Evolutionary conservation across 1,140 invertebrate genomes (phyloP).

Genomic region (Hycleus phaleratus): DNA sequence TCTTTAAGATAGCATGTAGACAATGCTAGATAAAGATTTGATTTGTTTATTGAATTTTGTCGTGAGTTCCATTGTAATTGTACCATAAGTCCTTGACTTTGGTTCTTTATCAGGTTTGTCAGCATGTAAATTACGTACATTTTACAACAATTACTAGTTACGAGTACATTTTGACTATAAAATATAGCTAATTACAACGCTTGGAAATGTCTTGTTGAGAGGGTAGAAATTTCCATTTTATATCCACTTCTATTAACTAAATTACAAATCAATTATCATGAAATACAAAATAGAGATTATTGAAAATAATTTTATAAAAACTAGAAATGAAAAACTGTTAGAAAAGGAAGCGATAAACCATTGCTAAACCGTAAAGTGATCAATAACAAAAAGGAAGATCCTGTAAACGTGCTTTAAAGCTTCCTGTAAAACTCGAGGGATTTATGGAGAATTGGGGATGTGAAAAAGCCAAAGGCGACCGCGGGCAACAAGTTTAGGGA

Average conservation of each 20-base stretch:
- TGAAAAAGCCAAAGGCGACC: constrained; percentile 25
- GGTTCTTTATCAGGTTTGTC: constrained; percentile 13
- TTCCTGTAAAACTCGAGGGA: constrained; percentile 26
- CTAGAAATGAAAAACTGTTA: not conserved
- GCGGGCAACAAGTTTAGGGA: constrained; percentile 34
- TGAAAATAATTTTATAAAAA: no score
- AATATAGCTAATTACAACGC: constrained; percentile 13
- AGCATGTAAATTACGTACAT: constrained; percentile 9
- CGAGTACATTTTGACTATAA: constrained; percentile 8
- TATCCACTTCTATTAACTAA: no score
- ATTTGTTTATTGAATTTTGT: no score
- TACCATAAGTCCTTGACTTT: constrained; percentile 13
- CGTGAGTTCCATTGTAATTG: not conserved
- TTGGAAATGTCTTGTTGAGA: not conserved
- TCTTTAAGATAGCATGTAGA: no score
- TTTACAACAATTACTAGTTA: constrained; percentile 11
- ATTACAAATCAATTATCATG: no score
- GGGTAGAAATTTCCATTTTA: no score
- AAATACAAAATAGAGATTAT: no score
- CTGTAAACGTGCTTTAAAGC: constrained; percentile 27
- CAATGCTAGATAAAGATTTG: no score
- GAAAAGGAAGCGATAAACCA: constrained; percentile 17
- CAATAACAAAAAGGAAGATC: constrained; percentile 25
- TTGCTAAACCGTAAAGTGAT: constrained; percentile 22
- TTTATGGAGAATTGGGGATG: constrained; percentile 21